These are phyloP conservation scores for Tautogolabrus adspersus DNA, from an alignment of 2,113 vertebrate species.

Conservation along the genomic window DNA sequence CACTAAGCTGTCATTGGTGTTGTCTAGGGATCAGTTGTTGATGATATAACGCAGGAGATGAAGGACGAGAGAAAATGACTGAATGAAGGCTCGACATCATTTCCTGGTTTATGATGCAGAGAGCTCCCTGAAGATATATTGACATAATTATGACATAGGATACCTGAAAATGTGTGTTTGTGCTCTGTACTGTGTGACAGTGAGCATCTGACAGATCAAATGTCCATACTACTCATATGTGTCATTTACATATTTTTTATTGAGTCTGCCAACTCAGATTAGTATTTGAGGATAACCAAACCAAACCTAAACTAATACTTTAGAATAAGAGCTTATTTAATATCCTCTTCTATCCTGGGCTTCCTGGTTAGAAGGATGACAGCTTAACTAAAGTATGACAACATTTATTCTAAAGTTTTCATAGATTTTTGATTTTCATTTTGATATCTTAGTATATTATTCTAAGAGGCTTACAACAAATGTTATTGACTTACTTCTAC, in stretches of 20 bases:
- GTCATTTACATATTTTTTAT: not conserved
- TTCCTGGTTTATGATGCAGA: conserved; percentile 50
- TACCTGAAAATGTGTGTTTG: conserved; percentile 58
- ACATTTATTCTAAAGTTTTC: too few relatives aligned
- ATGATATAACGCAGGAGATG: conserved; percentile 35
- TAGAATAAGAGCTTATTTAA: too few relatives aligned
- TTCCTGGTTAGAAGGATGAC: too few relatives aligned
- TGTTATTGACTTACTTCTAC: too few relatives aligned
- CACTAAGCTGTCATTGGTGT: conserved; percentile 8
- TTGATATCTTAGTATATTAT: too few relatives aligned
- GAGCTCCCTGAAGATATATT: conserved; percentile 66
- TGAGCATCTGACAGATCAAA: not conserved
- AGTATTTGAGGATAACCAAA: not conserved
- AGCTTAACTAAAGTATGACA: too few relatives aligned
- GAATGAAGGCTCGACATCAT: conserved; percentile 37
- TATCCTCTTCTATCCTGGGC: too few relatives aligned
- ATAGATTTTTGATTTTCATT: too few relatives aligned
- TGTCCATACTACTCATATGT: not conserved
- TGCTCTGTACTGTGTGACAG: not conserved
- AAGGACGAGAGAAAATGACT: conserved; percentile 25
- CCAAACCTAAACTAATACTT: too few relatives aligned
- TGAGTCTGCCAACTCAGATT: not conserved
- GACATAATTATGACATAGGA: conserved; percentile 71
- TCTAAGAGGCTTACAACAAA: too few relatives aligned
- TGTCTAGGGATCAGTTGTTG: conserved; percentile 15